These are phyloP conservation scores for Heloderma charlesbogerti DNA, from an alignment of 2,113 vertebrate species.

Conservation along the genomic window DNA sequence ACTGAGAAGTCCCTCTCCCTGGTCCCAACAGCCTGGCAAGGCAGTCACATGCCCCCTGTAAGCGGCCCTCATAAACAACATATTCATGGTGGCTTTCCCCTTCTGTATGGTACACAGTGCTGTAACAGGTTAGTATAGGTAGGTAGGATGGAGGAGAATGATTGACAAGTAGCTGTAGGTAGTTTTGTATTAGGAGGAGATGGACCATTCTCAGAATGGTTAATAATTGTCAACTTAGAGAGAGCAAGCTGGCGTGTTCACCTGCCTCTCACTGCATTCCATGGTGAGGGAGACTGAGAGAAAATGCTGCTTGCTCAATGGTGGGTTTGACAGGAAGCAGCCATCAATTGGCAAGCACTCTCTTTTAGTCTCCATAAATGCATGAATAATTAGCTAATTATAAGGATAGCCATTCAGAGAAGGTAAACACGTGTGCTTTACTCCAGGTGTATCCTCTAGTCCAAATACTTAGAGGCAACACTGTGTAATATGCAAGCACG, in stretches of 20 bases:
- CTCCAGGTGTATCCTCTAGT: neutral
- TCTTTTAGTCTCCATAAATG: neutral
- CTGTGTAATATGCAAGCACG: neutral
- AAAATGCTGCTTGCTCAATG: neutral
- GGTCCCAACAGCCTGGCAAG: neutral
- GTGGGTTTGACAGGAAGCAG: neutral
- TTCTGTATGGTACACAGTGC: neutral
- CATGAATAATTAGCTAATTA: constrained; percentile 14
- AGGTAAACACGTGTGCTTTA: neutral
- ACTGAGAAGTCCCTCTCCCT: too few species aligned
- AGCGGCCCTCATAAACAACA: neutral
- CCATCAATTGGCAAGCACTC: neutral
- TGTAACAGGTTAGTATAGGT: neutral
- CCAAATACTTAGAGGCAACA: neutral
- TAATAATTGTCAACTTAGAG: neutral
- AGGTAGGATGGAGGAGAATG: neutral
- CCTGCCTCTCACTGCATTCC: neutral
- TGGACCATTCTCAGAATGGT: neutral
- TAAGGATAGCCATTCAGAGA: neutral
- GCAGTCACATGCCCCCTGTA: neutral
- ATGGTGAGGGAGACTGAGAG: neutral
- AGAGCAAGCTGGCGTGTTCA: neutral
- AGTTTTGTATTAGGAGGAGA: neutral
- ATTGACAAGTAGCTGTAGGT: neutral
- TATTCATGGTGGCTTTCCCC: neutral